Conservation (phyloP, 2,113 vertebrate species). For the Spea bombifrons region DNA sequence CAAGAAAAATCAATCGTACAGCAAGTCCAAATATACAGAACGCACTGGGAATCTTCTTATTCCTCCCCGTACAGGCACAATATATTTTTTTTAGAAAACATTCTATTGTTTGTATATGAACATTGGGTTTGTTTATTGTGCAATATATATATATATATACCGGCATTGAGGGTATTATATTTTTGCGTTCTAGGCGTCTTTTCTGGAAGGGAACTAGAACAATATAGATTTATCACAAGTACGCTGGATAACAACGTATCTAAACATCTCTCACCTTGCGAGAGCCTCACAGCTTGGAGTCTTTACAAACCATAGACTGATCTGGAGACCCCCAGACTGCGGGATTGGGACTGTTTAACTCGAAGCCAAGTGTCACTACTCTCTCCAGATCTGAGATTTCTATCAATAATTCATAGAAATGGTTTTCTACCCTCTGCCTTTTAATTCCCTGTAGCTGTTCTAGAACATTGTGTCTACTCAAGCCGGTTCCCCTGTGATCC, state of each 20-base stretch:
- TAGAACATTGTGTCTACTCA: constrained; percentile 50
- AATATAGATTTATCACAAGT: constrained; percentile 17
- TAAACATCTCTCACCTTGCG: neutral
- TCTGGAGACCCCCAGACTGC: constrained; percentile 33
- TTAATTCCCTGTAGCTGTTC: constrained; percentile 59
- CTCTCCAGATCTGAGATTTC: constrained; percentile 62
- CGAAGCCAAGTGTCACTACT: constrained; percentile 59
- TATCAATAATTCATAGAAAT: constrained; percentile 72
- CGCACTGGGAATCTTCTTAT: too few species aligned
- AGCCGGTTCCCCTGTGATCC: neutral
- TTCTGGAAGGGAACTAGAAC: neutral
- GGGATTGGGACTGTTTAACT: constrained; percentile 64
- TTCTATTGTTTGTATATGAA: neutral
- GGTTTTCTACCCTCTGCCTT: constrained; percentile 65
- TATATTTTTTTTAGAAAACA: neutral
- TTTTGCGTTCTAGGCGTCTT: neutral
- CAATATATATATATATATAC: neutral
- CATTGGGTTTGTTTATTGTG: neutral
- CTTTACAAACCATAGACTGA: neutral
- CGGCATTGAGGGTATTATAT: neutral
- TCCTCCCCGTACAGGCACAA: too few species aligned
- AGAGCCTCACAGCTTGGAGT: neutral
- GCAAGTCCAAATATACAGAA: neutral
- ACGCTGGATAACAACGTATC: neutral
- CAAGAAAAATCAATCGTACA: constrained; percentile 28